Base-by-base conservation (phyloP, 2,797 vertebrate species). In the Falco rusticolus region DNA sequence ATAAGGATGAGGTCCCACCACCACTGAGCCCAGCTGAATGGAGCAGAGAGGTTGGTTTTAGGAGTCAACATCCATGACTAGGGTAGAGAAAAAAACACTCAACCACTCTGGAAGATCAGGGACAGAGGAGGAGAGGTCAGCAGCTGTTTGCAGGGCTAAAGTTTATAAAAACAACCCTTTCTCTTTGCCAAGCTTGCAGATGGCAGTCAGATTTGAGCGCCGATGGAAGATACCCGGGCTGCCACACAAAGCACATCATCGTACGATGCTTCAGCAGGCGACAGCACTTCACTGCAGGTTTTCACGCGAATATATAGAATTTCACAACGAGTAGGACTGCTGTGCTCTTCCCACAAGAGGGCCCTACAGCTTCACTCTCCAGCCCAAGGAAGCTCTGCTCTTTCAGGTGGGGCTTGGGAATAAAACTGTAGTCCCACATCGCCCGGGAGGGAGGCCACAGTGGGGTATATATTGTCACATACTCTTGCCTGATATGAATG, bases 301-400 rank as follows among this genome's bases (percentile, higher is more conserved):
- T n/a, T 48, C 60, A 47, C 18, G 19, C 0, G 1, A 2, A 31
- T 4, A 1, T 10, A 4, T 1, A 4, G 4, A 3, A 2, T 13
- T 22, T 31, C 87, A 20, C 45, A 39, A 2, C 19, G 8, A 28
- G 48, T 33, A 41, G 64, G 28, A 53, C 22, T 79, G 66, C 51
- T 43, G 16, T 2, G 53, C 56, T 48, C 47, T 31, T 16, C 82
- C 96, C 97, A 90, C 94, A 56, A 94, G 97, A 96, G 93, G 97
- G 95, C 93, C 33, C 79, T 79, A 8, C 43, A 96, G 65, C 82
- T 60, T 84, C n/a, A 60, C 56, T 72, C 59, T 95, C 79, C 51
- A 50, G 16, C 5, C 9, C 9, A 2, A 13, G 60, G 61, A 18
- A 0, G 45, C 18, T 9, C 26, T 1, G 28, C 1, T 33, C 13